Conservation (phyloP, 1,140 invertebrate species). For the Colletes gigas region DNA sequence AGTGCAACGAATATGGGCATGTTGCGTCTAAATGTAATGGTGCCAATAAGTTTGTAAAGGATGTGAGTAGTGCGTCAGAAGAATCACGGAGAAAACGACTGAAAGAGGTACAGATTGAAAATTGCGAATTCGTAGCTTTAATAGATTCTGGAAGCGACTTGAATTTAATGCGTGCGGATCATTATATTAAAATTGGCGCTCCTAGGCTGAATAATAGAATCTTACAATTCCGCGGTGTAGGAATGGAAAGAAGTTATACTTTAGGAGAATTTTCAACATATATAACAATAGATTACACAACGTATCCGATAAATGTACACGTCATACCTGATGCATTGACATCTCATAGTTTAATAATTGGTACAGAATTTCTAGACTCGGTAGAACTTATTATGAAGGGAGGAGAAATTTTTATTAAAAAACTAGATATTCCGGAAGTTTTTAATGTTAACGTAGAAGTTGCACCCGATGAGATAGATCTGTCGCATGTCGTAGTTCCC, state of each 20-base stretch:
- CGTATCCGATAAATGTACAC: background rate
- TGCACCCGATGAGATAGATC: background rate
- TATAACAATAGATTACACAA: background rate
- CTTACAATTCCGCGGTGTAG: background rate
- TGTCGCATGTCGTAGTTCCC: background rate
- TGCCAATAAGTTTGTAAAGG: background rate
- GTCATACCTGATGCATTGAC: background rate
- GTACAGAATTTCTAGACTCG: background rate
- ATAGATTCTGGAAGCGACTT: conserved; percentile 7
- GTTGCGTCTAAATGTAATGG: conserved; percentile 5
- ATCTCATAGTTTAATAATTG: background rate
- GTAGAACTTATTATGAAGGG: background rate
- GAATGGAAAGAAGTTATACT: background rate
- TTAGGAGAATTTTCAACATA: background rate
- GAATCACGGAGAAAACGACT: background rate
- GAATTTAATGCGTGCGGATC: conserved; percentile 10
- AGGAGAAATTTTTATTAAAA: background rate
- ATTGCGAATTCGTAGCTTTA: background rate
- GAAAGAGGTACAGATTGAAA: background rate
- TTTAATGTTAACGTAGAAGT: background rate
- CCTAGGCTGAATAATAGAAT: background rate
- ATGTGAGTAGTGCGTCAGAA: background rate
- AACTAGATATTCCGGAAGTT: background rate
- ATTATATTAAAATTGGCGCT: conserved; percentile 15
- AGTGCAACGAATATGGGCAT: background rate